Conservation (phyloP, 2,888 invertebrate genomes). For the Sarcophaga variegata region DNA sequence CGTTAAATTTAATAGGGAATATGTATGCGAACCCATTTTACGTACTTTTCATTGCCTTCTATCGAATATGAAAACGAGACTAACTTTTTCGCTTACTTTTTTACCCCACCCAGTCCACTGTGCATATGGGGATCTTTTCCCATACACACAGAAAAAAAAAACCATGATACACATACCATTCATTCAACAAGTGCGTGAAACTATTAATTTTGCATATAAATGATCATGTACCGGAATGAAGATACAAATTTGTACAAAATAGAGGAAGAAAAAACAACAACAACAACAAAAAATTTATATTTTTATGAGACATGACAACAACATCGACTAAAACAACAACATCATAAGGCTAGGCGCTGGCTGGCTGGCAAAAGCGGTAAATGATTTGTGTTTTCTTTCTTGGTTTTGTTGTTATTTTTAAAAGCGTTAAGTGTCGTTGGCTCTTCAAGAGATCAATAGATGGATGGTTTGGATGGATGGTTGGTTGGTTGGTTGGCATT, state of each 20-base stretch:
- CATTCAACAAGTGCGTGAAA: constrained; percentile 62
- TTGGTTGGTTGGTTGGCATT: constrained; percentile 21
- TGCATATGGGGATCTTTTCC: background rate
- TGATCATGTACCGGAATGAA: constrained; percentile 50
- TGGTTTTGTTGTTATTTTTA: constrained; percentile 15
- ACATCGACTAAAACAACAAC: background rate
- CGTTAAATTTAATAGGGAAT: too few relatives aligned
- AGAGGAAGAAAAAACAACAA: constrained; percentile 10
- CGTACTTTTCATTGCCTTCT: too few relatives aligned
- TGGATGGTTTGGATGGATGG: constrained; percentile 18
- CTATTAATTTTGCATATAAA: constrained; percentile 66
- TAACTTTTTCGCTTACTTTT: background rate
- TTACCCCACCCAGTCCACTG: constrained; percentile 14
- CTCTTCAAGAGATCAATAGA: background rate
- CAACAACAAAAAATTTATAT: background rate
- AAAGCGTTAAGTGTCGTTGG: constrained; percentile 22
- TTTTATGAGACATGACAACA: constrained; percentile 46
- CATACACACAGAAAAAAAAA: background rate
- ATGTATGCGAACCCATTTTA: too few relatives aligned
- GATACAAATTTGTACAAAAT: constrained; percentile 14
- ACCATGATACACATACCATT: background rate
- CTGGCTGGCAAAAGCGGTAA: constrained; percentile 8
- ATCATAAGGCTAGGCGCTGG: background rate
- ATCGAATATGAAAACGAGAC: too few relatives aligned
- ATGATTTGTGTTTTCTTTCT: background rate